A percentile compares a stretch with the other conserved stretches of the same genome.
phyloP scores from a whole-genome alignment of 2,888 invertebrate genomes.

The Drosophila ezoana region DNA sequence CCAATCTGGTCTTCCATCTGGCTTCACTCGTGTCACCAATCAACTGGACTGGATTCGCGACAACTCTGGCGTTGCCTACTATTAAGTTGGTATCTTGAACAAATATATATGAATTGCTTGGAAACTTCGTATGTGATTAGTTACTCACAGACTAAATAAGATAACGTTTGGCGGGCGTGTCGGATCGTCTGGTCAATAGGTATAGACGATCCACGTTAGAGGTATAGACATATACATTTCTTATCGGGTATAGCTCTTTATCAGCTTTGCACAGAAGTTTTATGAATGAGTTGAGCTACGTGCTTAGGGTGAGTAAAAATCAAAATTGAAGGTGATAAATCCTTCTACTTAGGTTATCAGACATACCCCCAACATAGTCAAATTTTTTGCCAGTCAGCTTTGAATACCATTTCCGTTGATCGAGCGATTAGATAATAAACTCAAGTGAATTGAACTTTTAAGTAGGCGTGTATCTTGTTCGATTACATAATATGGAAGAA shows the following conservation, averaged over 20 bases:
- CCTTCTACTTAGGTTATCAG: background rate
- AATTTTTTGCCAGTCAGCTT: background rate
- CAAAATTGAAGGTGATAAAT: background rate
- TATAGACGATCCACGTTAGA: background rate
- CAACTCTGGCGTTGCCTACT: conserved; percentile 62
- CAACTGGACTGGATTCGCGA: conserved; percentile 67
- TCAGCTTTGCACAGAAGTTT: background rate
- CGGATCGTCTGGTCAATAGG: background rate
- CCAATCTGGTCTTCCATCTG: conserved; percentile 50
- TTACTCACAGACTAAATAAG: conserved; percentile 1
- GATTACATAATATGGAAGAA: conserved; percentile 24
- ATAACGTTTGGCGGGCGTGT: background rate
- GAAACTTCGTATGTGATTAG: background rate
- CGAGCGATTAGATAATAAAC: conserved; percentile 19
- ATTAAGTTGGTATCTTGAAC: conserved; percentile 9
- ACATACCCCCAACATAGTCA: background rate
- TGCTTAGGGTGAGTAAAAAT: background rate
- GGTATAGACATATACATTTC: background rate
- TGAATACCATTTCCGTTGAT: background rate
- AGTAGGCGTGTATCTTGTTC: conserved; percentile 68
- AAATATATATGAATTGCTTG: background rate
- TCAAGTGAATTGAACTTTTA: conserved; percentile 19
- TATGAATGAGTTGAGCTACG: conserved; percentile 16
- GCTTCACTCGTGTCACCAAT: conserved; percentile 58
- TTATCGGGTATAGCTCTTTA: conserved; percentile 3